phyloP scores from a whole-genome alignment of 2,113 vertebrate genomes.

The Campylorhamphus procurvoides region DNA sequence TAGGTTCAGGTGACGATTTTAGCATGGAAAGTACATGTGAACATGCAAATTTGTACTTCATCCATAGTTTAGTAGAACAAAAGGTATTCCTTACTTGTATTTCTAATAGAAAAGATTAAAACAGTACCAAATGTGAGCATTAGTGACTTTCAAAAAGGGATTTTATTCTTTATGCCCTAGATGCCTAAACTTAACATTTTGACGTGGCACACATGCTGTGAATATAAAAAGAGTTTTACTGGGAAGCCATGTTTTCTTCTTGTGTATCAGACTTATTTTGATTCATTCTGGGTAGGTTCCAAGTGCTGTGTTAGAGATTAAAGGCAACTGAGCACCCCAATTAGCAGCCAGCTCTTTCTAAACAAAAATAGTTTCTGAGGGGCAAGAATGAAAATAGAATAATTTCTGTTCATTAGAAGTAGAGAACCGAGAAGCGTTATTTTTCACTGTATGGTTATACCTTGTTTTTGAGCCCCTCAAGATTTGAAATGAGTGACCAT shows the following conservation, averaged over 20 bases:
- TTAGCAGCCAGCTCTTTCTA: conserved; percentile 72
- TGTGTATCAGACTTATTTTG: conserved; percentile 76
- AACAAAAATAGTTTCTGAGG: conserved; percentile 74
- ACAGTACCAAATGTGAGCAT: neutral
- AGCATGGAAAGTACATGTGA: neutral
- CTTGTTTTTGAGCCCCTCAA: neutral
- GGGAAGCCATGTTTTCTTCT: conserved; percentile 72
- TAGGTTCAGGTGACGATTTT: neutral
- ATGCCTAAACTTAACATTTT: conserved; percentile 61
- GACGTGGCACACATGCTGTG: conserved; percentile 71
- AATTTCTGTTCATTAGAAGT: conserved; percentile 73
- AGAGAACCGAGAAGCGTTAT: conserved; percentile 14
- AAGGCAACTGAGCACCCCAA: conserved; percentile 73
- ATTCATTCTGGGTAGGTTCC: conserved; percentile 76
- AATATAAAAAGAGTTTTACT: conserved; percentile 75
- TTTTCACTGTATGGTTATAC: neutral
- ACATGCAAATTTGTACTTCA: neutral
- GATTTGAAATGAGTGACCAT: neutral
- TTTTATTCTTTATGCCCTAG: conserved; percentile 48
- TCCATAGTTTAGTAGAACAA: neutral
- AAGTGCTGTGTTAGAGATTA: conserved; percentile 74
- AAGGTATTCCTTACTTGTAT: neutral
- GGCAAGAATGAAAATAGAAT: conserved; percentile 77
- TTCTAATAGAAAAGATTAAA: neutral
- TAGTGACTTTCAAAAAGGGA: conserved; percentile 22